Percentiles rank a stretch among this genome's conserved stretches.
Conservation (phyloP, 2,113 vertebrate species). For the Siphamia tubifer region DNA sequence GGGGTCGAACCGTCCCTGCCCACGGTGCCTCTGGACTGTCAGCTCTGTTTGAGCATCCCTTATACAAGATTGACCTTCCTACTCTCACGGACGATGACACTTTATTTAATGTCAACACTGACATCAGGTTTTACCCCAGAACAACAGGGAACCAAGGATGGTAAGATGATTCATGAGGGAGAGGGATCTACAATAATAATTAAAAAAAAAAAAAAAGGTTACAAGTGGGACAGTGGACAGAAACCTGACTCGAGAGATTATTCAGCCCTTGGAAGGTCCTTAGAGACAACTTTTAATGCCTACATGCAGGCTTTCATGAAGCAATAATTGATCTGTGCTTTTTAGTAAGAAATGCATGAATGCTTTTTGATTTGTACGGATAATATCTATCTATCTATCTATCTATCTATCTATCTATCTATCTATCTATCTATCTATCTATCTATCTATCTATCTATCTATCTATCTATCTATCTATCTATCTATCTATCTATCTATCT, state of each 20-base stretch:
- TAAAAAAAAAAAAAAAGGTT: not conserved
- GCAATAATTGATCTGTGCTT: too few relatives aligned
- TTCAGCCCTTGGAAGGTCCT: not conserved
- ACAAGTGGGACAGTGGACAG: conserved; percentile 22
- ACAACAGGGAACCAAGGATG: conserved; percentile 85
- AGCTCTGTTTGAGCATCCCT: conserved; percentile 86
- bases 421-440: not conserved
- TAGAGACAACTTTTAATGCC: not conserved
- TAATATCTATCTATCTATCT: not conserved
- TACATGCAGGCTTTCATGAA: not conserved
- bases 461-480: conserved; percentile 8
- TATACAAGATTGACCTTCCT: conserved; percentile 82
- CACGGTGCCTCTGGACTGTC: conserved; percentile 73
- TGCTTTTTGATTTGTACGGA: too few relatives aligned
- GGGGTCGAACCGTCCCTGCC: conserved; percentile 30
- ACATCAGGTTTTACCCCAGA: conserved; percentile 90
- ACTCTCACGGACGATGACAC: conserved; percentile 86
- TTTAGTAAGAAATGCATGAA: too few relatives aligned
- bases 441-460: not conserved
- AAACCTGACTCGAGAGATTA: not conserved
- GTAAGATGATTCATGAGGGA: conserved; percentile 77
- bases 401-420: not conserved
- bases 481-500: not conserved
- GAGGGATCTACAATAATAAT: not conserved
- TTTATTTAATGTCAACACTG: conserved; percentile 91